Evolutionary conservation across 2,113 vertebrate genomes (phyloP).

Genomic region (Artemisiospiza belli): DNA sequence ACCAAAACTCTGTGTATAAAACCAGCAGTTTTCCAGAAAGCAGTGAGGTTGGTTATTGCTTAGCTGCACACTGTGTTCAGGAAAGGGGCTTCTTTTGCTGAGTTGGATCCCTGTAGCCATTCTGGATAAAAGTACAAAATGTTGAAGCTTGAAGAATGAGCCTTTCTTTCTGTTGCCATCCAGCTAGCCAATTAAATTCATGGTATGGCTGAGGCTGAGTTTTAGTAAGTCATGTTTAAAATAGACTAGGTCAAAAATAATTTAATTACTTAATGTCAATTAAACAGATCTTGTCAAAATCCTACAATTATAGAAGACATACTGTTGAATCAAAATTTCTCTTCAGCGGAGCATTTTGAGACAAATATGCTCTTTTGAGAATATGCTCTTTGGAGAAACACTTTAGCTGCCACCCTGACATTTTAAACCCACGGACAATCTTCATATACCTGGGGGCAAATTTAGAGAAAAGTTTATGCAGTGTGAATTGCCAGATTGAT

Average conservation of each 20-base stretch:
- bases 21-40: not conserved
- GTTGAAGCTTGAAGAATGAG: not conserved
- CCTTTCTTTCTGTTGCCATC: not conserved
- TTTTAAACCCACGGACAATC: not conserved
- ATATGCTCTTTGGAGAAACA: not conserved
- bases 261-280: not conserved
- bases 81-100: not conserved
- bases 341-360: not conserved
- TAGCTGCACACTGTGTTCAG: not conserved
- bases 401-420: not conserved
- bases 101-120: fast-evolving
- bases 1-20: fast-evolving
- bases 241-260: not conserved
- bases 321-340: not conserved
- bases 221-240: not conserved
- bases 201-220: not conserved
- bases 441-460: not conserved
- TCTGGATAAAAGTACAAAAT: not conserved
- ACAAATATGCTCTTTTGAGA: not conserved
- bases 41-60: not conserved
- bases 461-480: not conserved
- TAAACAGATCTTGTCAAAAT: not conserved
- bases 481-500: not conserved
- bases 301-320: not conserved
- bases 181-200: not conserved